These are phyloP conservation scores for Catharus ustulatus DNA, from an alignment of 2,797 vertebrate species.

Conservation along the genomic window DNA sequence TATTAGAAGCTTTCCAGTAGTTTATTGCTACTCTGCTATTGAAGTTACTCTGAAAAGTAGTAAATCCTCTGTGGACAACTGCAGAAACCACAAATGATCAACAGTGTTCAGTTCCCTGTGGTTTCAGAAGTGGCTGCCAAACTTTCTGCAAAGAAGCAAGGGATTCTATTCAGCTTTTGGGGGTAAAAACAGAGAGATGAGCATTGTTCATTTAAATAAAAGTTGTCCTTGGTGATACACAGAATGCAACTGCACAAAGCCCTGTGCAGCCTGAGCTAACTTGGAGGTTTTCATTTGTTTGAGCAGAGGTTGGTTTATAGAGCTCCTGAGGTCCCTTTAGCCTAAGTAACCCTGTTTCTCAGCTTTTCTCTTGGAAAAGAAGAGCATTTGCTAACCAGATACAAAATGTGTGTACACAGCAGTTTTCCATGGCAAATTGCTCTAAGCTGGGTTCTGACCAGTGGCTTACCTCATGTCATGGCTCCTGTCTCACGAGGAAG, in stretches of 20 bases:
- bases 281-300: background rate
- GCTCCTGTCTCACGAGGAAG: background rate
- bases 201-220: constrained; percentile 13
- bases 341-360: background rate
- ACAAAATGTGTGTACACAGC: background rate
- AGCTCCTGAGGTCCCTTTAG: background rate
- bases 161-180: background rate
- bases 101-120: background rate
- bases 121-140: constrained; percentile 2
- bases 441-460: background rate
- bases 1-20: background rate
- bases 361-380: background rate
- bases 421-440: background rate
- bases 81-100: background rate
- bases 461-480: background rate
- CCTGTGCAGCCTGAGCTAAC: background rate
- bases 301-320: background rate
- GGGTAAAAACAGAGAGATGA: background rate
- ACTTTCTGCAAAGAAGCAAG: background rate
- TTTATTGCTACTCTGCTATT: background rate
- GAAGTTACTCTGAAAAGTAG: background rate
- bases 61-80: background rate
- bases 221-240: constrained; percentile 46
- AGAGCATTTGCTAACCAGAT: background rate
- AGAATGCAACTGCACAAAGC: constrained; percentile 1